These are phyloP conservation scores for Salticus scenicus DNA, from an alignment of 2,888 invertebrate genomes.

Conservation along the genomic window DNA sequence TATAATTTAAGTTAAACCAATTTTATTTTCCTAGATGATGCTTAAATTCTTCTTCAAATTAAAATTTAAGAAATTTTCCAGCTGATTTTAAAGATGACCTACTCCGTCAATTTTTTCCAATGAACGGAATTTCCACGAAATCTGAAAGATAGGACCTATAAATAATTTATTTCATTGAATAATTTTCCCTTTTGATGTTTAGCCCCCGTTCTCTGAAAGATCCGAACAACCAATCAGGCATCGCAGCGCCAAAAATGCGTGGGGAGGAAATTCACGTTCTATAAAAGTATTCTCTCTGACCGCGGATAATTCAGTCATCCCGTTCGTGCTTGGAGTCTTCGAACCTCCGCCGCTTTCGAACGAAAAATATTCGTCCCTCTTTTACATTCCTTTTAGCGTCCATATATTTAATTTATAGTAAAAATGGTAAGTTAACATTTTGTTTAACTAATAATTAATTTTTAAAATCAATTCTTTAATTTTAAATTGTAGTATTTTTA, in stretches of 20 bases:
- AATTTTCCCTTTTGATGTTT: no score
- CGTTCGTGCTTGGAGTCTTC: slow-evolving; percentile 65
- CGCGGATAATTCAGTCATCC: not conserved
- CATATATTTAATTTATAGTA: not conserved
- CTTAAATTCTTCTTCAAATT: no score
- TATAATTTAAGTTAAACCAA: no score
- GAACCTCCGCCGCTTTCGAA: slow-evolving; percentile 52
- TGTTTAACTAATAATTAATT: not conserved
- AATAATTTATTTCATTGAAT: no score
- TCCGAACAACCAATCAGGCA: slow-evolving; percentile 24
- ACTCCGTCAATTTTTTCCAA: no score
- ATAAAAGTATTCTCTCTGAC: slow-evolving; percentile 35
- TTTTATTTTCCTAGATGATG: no score
- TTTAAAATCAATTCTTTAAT: not conserved
- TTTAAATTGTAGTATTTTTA: no score
- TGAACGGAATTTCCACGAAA: no score
- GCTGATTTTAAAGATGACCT: no score
- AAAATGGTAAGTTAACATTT: slow-evolving; percentile 37
- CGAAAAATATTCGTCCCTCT: not conserved
- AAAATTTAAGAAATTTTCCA: no score
- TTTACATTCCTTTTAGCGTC: not conserved
- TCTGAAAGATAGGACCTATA: no score
- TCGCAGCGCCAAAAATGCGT: slow-evolving; percentile 33
- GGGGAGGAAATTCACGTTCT: slow-evolving; percentile 33
- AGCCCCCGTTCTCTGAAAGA: not conserved